Evolutionary conservation across 2,113 vertebrate species (phyloP), one percentile per base, ranked within the genome.

Genomic region (Phoxinus phoxinus): DNA sequence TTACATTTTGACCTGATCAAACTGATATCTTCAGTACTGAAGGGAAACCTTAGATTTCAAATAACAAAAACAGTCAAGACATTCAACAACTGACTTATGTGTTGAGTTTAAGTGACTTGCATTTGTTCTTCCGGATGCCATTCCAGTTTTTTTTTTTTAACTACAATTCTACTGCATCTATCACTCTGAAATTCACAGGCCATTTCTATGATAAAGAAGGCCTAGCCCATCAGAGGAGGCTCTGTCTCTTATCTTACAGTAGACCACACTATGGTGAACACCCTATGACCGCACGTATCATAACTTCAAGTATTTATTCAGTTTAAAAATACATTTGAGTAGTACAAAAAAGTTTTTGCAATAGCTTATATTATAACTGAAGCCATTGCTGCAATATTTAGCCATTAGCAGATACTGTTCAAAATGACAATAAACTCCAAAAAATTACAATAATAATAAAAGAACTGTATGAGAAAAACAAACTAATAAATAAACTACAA

Each of bases 241-340:
- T 76, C 63, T 48, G n/a, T 7, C 25, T 48, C 79, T 89, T 86
- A 84, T 86, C 82, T 88, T 46, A 76, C 53, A 67, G 46, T 56
- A 79, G 41, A 71, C 72, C n/a, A 51, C 25, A 51, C 19, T 27
- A n/a, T 15, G 81, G 53, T 73, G 58, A 85, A 85, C 87, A 88
- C 87, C 85, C 82, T 82, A 56, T 69, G 48, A 80, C 48, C 2
- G 10, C 48, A n/a, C 37, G 32, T 63, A 69, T 9, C 41, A 78
- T 1, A 15, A 65, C 7, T n/a, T 41, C 25, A 41, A 35, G 69
- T 48, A 32, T 15, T 11, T 51, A 81, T 32, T 79, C 23, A 44
- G 6, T 19, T 61, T 41, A 61, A 25, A 78, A 37, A 72, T 41
- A 13, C 3, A 56, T 78, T 25, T 58, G 21, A 56, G 19, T 23